Evolutionary conservation across 1,140 invertebrate species (phyloP).

Genomic region (Pseudachorutes palmiensis): DNA sequence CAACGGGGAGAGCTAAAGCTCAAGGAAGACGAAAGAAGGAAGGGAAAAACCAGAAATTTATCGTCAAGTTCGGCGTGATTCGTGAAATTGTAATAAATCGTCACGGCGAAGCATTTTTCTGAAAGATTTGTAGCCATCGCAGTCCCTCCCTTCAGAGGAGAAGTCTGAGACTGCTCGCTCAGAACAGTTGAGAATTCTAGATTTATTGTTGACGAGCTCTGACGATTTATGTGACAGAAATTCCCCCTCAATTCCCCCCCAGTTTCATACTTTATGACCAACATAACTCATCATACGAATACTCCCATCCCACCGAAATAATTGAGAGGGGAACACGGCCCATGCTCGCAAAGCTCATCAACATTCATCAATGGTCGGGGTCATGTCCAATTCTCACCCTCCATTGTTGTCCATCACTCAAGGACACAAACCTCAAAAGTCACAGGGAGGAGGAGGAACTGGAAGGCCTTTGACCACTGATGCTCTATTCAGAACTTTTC

Average conservation of each 20-base stretch:
- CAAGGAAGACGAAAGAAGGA: slow-evolving; percentile 15
- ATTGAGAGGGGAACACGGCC: background rate
- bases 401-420: too few relatives aligned
- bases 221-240: slow-evolving; percentile 21
- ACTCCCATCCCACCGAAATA: slow-evolving; percentile 10
- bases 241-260: slow-evolving; percentile 18
- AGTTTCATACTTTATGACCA: slow-evolving; percentile 27
- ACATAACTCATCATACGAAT: slow-evolving; percentile 22
- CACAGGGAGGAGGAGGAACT: too few relatives aligned
- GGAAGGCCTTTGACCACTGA: too few relatives aligned
- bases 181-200: slow-evolving; percentile 22
- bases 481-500: too few relatives aligned
- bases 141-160: slow-evolving; percentile 33
- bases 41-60: slow-evolving; percentile 35
- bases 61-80: slow-evolving; percentile 35
- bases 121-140: slow-evolving; percentile 28
- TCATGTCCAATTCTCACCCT: too few relatives aligned
- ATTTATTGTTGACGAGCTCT: slow-evolving; percentile 34
- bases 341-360: background rate
- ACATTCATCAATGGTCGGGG: too few relatives aligned
- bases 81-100: slow-evolving; percentile 36
- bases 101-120: slow-evolving; percentile 35
- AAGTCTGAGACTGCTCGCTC: slow-evolving; percentile 15
- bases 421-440: too few relatives aligned
- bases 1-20: too few relatives aligned